Base-by-base conservation (phyloP, 1,140 invertebrate species). In the Panagrolaimus sp. region DNA sequence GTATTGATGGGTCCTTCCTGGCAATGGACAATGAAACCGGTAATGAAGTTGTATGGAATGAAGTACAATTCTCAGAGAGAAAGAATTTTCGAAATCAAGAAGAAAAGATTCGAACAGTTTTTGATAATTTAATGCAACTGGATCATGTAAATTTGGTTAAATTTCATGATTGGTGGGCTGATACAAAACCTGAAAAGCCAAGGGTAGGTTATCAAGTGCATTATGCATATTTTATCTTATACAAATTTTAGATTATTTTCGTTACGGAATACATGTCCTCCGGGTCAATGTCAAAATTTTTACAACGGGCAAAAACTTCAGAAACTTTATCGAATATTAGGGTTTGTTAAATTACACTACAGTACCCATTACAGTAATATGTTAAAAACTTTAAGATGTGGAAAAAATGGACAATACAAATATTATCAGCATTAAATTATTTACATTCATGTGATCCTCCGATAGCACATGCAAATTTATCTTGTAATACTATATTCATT, bases 231-330 rank as follows among this genome's bases (percentile, higher is more conserved):
- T 38, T 7, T 38, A 38, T 38, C 2, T 38, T 38, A 38, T 38
- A 7, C 15, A 24, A 8, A 46, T 81, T 83, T 66, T 83, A 96
- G 90, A 94, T 99, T 73, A 96, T 98, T 85, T 99, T 98, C 87
- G 98, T 99, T 84, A 98, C 96, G 66, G 96, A 99, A 84, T 98
- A 97, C 85, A 98, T 98, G 95, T 97, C 94, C 71, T 97, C 93
- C 78, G 95, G 95, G 48, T 98, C 94, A 70, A 87, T 98, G 83
- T 98, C 97, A 87, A 93, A 96, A 87, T 98, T 98, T 88, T 89
- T 99, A 77, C 97, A 97, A 85, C 89, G 93, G 84, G 98, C 95
- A 74, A 96, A 97, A 86, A 90, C 93, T 78, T 97, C 84, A 46
- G 86, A 85, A 69, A 83, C 84, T 65, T 83, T 85, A 71, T 80